A percentile compares a stretch with the other conserved stretches of the same genome.
phyloP scores from a whole-genome alignment of 2,888 invertebrate species.

The Drosophila maculinotata region DNA sequence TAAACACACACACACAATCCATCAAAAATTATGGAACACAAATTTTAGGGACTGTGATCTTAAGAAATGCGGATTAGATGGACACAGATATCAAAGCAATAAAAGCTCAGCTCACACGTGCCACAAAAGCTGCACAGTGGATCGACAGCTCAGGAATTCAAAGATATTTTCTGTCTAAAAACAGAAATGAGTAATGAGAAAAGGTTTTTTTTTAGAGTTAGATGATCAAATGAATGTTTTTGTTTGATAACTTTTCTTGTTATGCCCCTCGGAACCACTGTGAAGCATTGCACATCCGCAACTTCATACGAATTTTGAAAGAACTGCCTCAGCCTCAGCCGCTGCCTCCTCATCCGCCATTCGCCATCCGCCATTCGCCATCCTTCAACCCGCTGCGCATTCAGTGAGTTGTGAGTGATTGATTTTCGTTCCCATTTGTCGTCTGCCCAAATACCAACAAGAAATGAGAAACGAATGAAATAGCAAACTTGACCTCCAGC shows the following conservation, averaged over 20 bases:
- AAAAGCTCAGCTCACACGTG: slow-evolving; percentile 62
- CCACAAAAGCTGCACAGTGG: slow-evolving; percentile 45
- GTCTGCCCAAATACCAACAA: slow-evolving; percentile 30
- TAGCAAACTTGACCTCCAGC: slow-evolving; percentile 70
- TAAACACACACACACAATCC: slow-evolving; percentile 49
- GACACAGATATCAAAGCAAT: slow-evolving; percentile 18
- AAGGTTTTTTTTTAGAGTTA: not conserved
- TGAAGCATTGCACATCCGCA: slow-evolving; percentile 24
- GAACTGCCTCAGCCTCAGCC: not conserved
- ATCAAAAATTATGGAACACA: slow-evolving; percentile 69
- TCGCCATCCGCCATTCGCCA: no score
- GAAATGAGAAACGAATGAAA: slow-evolving; percentile 21
- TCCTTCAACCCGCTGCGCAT: slow-evolving; percentile 25
- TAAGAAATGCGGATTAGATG: slow-evolving; percentile 48
- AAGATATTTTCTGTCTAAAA: no score
- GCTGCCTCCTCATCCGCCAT: not conserved
- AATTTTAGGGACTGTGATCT: slow-evolving; percentile 19
- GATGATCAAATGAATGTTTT: no score
- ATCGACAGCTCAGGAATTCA: not conserved
- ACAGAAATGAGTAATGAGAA: not conserved
- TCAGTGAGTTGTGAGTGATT: slow-evolving; percentile 69
- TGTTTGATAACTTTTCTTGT: not conserved
- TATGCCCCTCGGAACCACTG: slow-evolving; percentile 26
- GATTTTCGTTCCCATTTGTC: slow-evolving; percentile 55
- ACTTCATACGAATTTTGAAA: slow-evolving; percentile 4